Evolutionary conservation across 2,888 invertebrate species (phyloP), one percentile per base, ranked within the genome.

Genomic region (Adelphocoris suturalis): DNA sequence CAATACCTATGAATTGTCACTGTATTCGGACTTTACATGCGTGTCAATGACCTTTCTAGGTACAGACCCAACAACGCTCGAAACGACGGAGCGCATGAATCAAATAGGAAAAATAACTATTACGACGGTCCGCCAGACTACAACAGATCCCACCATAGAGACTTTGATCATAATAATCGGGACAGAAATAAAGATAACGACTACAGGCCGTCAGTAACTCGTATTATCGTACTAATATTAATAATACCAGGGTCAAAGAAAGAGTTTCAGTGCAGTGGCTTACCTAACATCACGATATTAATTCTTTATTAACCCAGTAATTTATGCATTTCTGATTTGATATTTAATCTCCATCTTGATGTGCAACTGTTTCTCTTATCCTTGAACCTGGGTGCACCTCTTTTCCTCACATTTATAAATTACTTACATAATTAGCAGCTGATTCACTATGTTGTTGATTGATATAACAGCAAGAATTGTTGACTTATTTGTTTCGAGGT

Each of bases 191-290:
- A 87, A 84, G 90, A 90, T 37, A n/a, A 19, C 37, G 90, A 90
- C 84, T 90, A 90, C 82, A 90, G 87, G 68, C 78, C 57, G 90
- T 90, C 55, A 87, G 90, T 90, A 88, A 28, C 55, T 82, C 52
- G 4, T 57, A 19, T 5, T 52, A 52, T 11, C 16, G 13, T 52
- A 61, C 23, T 68, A 68, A 23, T 57, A 68, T 68, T 12, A 4
- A 23, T 68, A 12, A n/a, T 61, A 68, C 68, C 68, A 68, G 68
- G 68, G 23, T 68, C 68, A 68, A 68, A 68, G 68, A 68, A 68
- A 68, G 27, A 68, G 23, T 68, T 68, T 68, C 68, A n/a, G 37
- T 37, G 37, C 68, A n/a, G 37, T 37, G 37, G 37, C 37, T 2
- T 37, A 2, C 2, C 37, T 37, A 37, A 37, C 37, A 7, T 37